Conservation (phyloP, 2,113 vertebrate genomes). For the Delphinapterus leucas region DNA sequence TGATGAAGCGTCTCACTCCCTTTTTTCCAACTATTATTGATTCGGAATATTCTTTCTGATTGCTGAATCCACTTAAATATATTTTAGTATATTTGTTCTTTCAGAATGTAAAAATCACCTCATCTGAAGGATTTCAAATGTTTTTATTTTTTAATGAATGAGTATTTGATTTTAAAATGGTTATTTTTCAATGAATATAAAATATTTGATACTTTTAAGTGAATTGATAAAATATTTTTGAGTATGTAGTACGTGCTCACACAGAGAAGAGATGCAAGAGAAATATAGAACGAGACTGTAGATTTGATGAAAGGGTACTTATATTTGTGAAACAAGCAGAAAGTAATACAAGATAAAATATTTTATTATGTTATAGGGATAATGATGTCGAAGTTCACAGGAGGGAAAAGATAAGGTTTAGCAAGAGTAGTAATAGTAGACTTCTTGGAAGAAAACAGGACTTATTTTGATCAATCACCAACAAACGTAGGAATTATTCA, state of each 20-base stretch:
- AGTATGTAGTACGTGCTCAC: not conserved
- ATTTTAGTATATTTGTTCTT: slow-evolving; percentile 6
- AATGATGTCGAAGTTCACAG: not conserved
- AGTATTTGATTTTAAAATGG: not conserved
- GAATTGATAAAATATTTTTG: not conserved
- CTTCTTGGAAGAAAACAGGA: not conserved
- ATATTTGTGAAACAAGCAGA: not conserved
- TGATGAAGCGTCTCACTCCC: not conserved
- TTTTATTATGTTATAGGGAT: not conserved
- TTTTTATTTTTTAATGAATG: slow-evolving; percentile 28
- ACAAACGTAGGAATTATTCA: not conserved
- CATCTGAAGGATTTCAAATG: not conserved
- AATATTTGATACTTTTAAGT: not conserved
- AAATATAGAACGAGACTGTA: not conserved
- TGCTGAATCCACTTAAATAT: not conserved
- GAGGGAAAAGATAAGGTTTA: not conserved
- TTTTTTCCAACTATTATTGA: not conserved
- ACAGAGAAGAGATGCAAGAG: not conserved
- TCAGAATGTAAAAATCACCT: not conserved
- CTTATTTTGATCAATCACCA: not conserved
- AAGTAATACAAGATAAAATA: not conserved
- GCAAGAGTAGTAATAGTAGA: not conserved
- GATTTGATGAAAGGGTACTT: not conserved
- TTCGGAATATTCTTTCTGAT: slow-evolving; percentile 2
- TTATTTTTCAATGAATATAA: slow-evolving; percentile 3